Evolutionary conservation across 2,888 invertebrate genomes (phyloP).

Genomic region (Tetheella fluctuosa): DNA sequence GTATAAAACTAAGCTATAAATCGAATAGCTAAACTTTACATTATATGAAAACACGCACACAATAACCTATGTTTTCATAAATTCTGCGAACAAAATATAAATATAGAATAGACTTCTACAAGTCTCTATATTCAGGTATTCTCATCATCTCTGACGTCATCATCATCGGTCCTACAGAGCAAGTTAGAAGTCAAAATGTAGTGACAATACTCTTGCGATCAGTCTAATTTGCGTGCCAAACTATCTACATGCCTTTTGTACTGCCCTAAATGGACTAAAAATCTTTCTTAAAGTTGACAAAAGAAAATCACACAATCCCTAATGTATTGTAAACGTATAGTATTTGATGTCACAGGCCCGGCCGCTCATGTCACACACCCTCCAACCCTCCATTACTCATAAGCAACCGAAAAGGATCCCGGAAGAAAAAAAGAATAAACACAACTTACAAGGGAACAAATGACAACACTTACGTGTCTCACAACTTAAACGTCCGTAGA

Average conservation of each 20-base stretch:
- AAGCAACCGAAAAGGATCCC: conserved; percentile 62
- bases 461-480: conserved; percentile 76
- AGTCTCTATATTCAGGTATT: too few species aligned
- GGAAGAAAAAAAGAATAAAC: conserved; percentile 68
- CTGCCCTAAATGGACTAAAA: too few species aligned
- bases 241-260: too few species aligned
- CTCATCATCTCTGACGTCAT: neutral
- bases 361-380: conserved; percentile 57
- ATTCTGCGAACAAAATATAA: neutral
- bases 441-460: conserved; percentile 73
- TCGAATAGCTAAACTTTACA: neutral
- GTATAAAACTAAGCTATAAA: neutral
- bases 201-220: too few species aligned
- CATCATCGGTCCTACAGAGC: neutral
- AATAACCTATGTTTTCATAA: neutral
- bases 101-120: neutral
- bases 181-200: neutral
- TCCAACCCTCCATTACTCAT: conserved; percentile 70
- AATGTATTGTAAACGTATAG: conserved; percentile 56
- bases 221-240: too few species aligned
- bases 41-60: neutral
- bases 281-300: conserved; percentile 15
- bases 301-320: conserved; percentile 53
- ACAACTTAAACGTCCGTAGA: conserved; percentile 71
- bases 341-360: conserved; percentile 55